These are phyloP conservation scores for Chaitophorus viminalis DNA, from an alignment of 2,888 invertebrate species.

Conservation along the genomic window DNA sequence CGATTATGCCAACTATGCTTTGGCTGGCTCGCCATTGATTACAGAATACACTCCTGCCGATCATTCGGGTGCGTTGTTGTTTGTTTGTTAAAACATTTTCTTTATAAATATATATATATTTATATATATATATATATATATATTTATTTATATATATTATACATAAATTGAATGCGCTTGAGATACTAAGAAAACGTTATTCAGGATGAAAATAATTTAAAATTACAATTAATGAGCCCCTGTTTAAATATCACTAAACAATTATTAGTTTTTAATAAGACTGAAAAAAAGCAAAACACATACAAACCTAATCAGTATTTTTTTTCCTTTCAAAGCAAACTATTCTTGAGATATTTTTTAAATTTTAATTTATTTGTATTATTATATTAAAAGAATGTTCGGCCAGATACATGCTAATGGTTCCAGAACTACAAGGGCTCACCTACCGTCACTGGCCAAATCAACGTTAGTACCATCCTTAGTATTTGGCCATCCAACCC, in stretches of 20 bases:
- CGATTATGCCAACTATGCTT: constrained; percentile 90
- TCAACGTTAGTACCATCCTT: constrained; percentile 62
- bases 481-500: constrained; percentile 61
- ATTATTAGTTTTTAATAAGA: constrained; percentile 54
- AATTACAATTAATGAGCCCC: constrained; percentile 41
- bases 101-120: neutral
- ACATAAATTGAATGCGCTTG: constrained; percentile 52
- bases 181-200: constrained; percentile 52
- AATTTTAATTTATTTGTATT: constrained; percentile 61
- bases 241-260: constrained; percentile 39
- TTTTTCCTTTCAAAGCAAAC: constrained; percentile 54
- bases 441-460: constrained; percentile 62
- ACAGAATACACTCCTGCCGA: constrained; percentile 82
- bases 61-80: constrained; percentile 96
- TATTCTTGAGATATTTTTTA: constrained; percentile 54
- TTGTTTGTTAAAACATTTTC: constrained; percentile 71
- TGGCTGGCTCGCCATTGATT: constrained; percentile 81
- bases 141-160: neutral
- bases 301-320: constrained; percentile 57
- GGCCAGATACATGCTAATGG: constrained; percentile 62
- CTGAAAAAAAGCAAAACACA: constrained; percentile 45
- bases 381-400: constrained; percentile 62
- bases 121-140: constrained; percentile 32
- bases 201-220: constrained; percentile 46
- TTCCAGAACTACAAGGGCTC: constrained; percentile 62